A percentile compares a stretch with the other conserved stretches of the same genome.
These are phyloP conservation scores for Lasioglossum marginatum DNA, from an alignment of 2,888 invertebrate species.

Conservation along the genomic window DNA sequence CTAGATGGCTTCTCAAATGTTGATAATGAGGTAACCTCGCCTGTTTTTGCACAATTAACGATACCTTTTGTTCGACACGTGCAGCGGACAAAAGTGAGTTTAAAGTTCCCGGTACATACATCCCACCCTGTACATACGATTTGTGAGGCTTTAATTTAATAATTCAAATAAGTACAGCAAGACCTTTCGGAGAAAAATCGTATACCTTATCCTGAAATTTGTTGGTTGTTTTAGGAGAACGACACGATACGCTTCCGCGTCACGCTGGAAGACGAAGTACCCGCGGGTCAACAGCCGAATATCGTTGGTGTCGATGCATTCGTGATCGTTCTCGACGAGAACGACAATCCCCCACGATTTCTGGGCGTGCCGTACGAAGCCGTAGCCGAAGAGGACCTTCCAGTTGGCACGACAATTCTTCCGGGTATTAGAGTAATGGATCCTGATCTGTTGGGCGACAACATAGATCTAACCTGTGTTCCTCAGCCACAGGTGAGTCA, in stretches of 20 bases:
- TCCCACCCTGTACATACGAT: too few relatives aligned
- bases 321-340: slow-evolving; percentile 94
- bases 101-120: too few relatives aligned
- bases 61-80: too few relatives aligned
- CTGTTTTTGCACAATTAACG: too few relatives aligned
- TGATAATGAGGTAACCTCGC: neutral
- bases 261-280: slow-evolving; percentile 91
- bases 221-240: slow-evolving; percentile 86
- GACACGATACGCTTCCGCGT: slow-evolving; percentile 92
- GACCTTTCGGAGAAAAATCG: neutral
- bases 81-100: neutral
- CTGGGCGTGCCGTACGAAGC: slow-evolving; percentile 92
- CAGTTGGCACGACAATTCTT: slow-evolving; percentile 90
- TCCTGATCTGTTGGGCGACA: slow-evolving; percentile 92
- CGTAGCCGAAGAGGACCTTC: slow-evolving; percentile 91
- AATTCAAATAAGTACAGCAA: neutral
- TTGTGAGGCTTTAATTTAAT: neutral
- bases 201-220: neutral
- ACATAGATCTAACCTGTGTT: slow-evolving; percentile 90
- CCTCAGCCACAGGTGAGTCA: slow-evolving; percentile 85
- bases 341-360: slow-evolving; percentile 92
- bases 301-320: slow-evolving; percentile 91
- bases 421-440: slow-evolving; percentile 91
- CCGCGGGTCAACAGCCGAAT: slow-evolving; percentile 87
- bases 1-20: neutral